phyloP scores from a whole-genome alignment of 2,113 vertebrate species.

The Capricornis sumatraensis region DNA sequence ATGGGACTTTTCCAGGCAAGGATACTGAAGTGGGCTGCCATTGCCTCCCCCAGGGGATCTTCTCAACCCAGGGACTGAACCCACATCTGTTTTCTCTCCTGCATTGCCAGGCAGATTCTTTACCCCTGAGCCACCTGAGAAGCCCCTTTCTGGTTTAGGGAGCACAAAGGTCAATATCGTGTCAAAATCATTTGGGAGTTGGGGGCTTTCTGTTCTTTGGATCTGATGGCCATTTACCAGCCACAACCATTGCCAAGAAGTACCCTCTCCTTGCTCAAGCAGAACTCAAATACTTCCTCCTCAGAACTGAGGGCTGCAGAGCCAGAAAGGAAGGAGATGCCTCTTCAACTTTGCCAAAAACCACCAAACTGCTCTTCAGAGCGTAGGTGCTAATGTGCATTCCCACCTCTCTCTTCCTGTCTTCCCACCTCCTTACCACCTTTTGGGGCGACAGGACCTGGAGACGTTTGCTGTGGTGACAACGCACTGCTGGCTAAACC shows the following conservation, averaged over 20 bases:
- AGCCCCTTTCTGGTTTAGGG: background rate
- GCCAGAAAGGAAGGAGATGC: too few species aligned
- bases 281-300: background rate
- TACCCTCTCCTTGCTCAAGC: background rate
- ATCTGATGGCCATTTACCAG: background rate
- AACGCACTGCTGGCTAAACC: background rate
- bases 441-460: background rate
- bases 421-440: background rate
- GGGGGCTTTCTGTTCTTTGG: background rate
- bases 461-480: background rate
- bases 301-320: background rate
- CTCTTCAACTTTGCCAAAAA: background rate
- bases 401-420: background rate
- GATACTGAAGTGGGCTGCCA: background rate
- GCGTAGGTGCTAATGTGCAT: rapidly evolving
- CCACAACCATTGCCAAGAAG: background rate
- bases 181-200: background rate
- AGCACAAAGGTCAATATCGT: background rate
- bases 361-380: background rate
- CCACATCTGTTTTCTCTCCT: background rate
- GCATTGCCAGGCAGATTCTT: background rate
- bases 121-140: background rate
- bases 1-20: background rate
- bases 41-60: background rate
- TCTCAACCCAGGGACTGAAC: background rate